Evolutionary conservation across 2,888 invertebrate genomes (phyloP).

Genomic region (Ceriagrion tenellum): DNA sequence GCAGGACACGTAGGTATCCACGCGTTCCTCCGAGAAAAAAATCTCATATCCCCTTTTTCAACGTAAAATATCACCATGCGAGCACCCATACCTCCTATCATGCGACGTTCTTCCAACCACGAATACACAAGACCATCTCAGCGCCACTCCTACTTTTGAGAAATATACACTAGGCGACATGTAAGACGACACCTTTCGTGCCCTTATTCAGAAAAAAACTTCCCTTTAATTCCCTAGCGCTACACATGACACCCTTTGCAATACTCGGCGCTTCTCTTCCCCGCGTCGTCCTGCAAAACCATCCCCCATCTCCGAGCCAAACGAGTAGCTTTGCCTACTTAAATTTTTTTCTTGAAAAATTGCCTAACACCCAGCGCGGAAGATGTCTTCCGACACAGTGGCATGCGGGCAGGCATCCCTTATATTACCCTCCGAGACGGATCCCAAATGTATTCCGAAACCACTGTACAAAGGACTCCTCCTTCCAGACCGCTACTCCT

Average conservation of each 20-base stretch:
- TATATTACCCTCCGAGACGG: neutral
- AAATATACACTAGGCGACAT: neutral
- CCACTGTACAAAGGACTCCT: neutral
- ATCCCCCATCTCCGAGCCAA: neutral
- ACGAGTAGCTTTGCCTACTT: neutral
- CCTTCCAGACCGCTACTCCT: neutral
- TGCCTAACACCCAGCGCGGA: neutral
- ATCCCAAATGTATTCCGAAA: conserved; percentile 3
- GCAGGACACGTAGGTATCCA: neutral
- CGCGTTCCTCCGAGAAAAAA: neutral
- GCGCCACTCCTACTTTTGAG: neutral
- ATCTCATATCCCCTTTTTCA: neutral
- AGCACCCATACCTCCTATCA: neutral
- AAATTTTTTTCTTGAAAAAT: neutral
- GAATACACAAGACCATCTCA: neutral
- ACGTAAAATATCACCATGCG: neutral
- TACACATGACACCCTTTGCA: neutral
- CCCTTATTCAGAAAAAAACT: neutral
- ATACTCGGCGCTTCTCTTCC: neutral
- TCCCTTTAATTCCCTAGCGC: neutral
- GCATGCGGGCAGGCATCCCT: neutral
- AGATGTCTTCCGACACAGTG: neutral
- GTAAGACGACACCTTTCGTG: neutral
- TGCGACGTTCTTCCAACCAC: neutral
- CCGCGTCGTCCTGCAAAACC: neutral